Conservation (phyloP, 2,888 invertebrate species). For the Pachliopta kotzebuea region DNA sequence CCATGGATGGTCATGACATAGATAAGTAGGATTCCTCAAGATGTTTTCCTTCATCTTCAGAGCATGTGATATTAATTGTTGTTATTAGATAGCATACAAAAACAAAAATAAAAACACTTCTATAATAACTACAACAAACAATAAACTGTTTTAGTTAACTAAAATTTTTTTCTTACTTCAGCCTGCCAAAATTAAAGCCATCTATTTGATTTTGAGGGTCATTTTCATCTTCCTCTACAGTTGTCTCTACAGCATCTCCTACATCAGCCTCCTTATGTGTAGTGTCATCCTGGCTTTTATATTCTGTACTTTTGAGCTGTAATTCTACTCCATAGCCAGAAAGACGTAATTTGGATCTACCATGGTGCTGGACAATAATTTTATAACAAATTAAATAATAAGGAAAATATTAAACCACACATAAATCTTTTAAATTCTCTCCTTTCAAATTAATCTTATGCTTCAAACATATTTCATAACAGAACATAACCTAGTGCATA, state of each 20-base stretch:
- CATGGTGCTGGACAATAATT: conserved; percentile 51
- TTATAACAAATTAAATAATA: neutral
- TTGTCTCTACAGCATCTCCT: conserved; percentile 58
- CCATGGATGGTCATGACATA: no score
- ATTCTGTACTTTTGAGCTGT: conserved; percentile 99
- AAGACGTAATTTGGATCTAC: conserved; percentile 83
- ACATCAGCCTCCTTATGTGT: conserved; percentile 82
- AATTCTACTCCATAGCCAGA: conserved; percentile 99
- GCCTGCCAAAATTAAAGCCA: conserved; percentile 94
- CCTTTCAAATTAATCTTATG: neutral
- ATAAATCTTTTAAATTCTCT: no score
- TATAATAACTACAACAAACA: no score
- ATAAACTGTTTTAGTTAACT: no score
- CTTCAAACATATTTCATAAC: neutral
- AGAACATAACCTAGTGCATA: neutral
- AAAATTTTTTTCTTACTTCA: conserved; percentile 82
- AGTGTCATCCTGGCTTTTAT: conserved; percentile 98
- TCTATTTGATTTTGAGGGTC: conserved; percentile 87
- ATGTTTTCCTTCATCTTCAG: no score
- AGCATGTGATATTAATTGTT: no score
- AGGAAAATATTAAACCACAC: neutral
- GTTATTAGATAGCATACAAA: no score
- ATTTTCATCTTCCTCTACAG: conserved; percentile 78
- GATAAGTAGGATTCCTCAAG: no score
- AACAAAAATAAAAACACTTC: no score